Conservation (phyloP, 2,888 invertebrate genomes). For the Salticus scenicus region DNA sequence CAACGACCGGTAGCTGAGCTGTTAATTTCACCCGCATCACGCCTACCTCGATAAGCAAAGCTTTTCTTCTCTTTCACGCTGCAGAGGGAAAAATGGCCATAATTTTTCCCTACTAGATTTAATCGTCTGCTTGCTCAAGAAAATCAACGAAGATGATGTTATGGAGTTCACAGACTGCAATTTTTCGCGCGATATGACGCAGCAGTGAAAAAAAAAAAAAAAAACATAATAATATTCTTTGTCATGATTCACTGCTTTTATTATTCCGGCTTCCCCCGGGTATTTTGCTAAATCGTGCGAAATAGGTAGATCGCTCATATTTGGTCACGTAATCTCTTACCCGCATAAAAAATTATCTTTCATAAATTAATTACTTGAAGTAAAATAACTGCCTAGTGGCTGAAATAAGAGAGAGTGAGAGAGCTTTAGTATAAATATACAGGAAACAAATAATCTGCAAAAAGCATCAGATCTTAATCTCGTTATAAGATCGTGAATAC, state of each 20-base stretch:
- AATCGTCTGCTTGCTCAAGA: background rate
- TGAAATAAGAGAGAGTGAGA: too few species aligned
- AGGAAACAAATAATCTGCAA: too few species aligned
- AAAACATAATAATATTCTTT: background rate
- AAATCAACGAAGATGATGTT: background rate
- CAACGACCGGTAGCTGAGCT: too few species aligned
- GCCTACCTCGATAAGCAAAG: background rate
- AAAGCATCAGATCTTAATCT: too few species aligned
- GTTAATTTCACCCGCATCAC: too few species aligned
- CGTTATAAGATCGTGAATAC: too few species aligned
- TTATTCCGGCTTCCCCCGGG: slow-evolving; percentile 15
- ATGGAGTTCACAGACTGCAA: background rate
- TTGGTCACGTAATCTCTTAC: slow-evolving; percentile 2
- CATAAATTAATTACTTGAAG: too few species aligned
- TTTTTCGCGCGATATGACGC: background rate
- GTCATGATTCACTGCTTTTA: slow-evolving; percentile 12
- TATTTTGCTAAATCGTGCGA: background rate
- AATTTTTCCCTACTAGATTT: too few species aligned
- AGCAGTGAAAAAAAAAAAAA: background rate
- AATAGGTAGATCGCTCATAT: background rate
- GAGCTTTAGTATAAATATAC: too few species aligned
- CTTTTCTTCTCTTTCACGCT: background rate
- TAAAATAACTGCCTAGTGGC: too few species aligned
- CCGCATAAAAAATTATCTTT: too few species aligned
- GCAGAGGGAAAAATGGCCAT: background rate